These are phyloP conservation scores for Dasypogon diadema DNA, from an alignment of 2,888 invertebrate species.

Conservation along the genomic window DNA sequence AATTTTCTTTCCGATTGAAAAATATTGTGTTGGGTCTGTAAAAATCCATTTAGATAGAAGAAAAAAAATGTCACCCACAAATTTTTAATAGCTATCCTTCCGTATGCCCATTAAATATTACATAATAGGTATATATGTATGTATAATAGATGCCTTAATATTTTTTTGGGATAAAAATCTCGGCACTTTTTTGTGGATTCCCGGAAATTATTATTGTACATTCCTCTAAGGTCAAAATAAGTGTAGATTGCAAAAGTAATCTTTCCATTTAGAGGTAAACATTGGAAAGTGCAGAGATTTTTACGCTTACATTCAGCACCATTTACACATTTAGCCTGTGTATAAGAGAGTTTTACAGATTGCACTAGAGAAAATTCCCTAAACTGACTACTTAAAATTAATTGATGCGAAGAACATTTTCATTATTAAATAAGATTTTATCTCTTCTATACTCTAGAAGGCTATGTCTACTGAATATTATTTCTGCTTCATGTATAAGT, in stretches of 20 bases:
- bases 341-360: neutral
- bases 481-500: slow-evolving; percentile 53
- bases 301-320: neutral
- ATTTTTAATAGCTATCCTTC: neutral
- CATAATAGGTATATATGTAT: neutral
- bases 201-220: too few species aligned
- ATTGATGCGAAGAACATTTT: slow-evolving; percentile 34
- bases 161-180: neutral
- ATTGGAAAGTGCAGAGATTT: neutral
- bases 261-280: too few species aligned
- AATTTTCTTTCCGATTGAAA: too few species aligned
- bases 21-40: too few species aligned
- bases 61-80: too few species aligned
- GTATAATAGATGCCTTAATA: neutral
- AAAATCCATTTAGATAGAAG: too few species aligned
- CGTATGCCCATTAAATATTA: neutral
- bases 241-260: too few species aligned
- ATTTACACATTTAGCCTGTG: neutral
- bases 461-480: slow-evolving; percentile 52
- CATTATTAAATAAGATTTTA: slow-evolving; percentile 34
- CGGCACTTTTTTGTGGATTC: neutral
- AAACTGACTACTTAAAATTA: slow-evolving; percentile 23
- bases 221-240: too few species aligned
- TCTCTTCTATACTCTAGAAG: slow-evolving; percentile 36
- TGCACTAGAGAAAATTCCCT: slow-evolving; percentile 1